A percentile compares a stretch with the other conserved stretches of the same genome.
phyloP scores from a whole-genome alignment of 2,797 vertebrate genomes.

The Lepilemur ruficaudatus region DNA sequence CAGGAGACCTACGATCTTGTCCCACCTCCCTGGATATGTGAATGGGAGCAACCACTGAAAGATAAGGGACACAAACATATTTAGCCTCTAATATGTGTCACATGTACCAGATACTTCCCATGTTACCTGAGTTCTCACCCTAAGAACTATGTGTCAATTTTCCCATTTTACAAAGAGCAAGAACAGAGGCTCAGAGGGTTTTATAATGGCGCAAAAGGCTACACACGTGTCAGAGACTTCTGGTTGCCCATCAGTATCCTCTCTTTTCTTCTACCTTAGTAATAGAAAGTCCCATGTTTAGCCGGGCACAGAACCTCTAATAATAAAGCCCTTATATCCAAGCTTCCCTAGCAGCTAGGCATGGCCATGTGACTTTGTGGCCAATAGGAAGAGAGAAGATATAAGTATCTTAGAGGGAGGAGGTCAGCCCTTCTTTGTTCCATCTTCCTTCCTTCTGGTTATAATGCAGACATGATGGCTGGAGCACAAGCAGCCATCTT shows the following conservation, averaged over 20 bases:
- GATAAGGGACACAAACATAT: background rate
- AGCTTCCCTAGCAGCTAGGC: background rate
- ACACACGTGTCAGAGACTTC: background rate
- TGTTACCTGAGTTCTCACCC: background rate
- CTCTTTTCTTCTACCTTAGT: background rate
- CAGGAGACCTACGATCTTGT: background rate
- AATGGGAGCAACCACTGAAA: background rate
- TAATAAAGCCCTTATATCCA: background rate
- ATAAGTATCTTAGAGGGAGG: background rate
- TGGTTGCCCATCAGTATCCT: background rate
- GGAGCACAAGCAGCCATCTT: background rate
- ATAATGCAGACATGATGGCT: background rate
- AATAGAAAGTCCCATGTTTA: background rate
- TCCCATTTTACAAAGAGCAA: background rate
- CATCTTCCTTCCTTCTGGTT: background rate
- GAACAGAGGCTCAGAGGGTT: background rate
- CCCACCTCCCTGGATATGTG: background rate
- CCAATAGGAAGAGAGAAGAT: background rate
- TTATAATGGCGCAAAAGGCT: background rate
- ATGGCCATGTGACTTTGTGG: background rate
- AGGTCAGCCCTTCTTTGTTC: background rate
- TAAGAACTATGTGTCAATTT: background rate
- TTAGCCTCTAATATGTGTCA: background rate
- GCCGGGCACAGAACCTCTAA: background rate
- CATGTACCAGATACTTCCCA: background rate